These are phyloP conservation scores for Pangasius krempfi DNA, from an alignment of 2,797 vertebrate genomes.

Conservation along the genomic window DNA sequence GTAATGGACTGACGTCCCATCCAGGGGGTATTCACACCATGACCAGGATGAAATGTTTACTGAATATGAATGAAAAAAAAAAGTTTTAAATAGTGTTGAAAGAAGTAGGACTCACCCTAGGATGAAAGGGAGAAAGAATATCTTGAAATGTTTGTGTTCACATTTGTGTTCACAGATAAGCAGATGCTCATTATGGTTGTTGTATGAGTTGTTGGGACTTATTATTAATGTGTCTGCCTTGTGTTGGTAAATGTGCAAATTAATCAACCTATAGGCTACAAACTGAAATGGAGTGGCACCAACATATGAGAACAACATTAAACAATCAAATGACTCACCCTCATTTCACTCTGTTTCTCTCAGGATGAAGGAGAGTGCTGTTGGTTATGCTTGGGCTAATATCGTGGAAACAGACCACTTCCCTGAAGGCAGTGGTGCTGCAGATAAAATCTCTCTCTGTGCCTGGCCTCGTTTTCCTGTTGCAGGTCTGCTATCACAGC, in stretches of 20 bases:
- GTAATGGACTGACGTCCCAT: neutral
- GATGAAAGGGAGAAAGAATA: neutral
- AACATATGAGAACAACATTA: constrained; percentile 33
- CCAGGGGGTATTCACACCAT: neutral
- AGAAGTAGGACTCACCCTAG: neutral
- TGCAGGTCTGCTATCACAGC: constrained; percentile 61
- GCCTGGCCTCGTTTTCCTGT: constrained; percentile 53
- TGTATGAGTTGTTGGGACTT: constrained; percentile 19
- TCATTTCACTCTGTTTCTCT: constrained; percentile 8
- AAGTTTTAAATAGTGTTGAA: neutral
- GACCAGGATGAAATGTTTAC: neutral
- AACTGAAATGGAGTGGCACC: constrained; percentile 47
- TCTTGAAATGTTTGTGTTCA: neutral
- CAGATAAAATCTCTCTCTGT: constrained; percentile 54
- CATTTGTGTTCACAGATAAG: constrained; percentile 14
- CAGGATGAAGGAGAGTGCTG: neutral
- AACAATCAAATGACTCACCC: constrained; percentile 22
- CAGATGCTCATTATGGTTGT: constrained; percentile 6
- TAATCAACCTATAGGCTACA: constrained; percentile 53
- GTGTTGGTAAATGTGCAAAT: constrained; percentile 62
- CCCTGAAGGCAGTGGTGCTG: constrained; percentile 46
- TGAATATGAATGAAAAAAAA: neutral
- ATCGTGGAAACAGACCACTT: constrained; percentile 38
- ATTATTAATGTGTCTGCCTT: constrained; percentile 57
- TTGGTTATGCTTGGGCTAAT: neutral